These are phyloP conservation scores for Calameuta filiformis DNA, from an alignment of 2,888 invertebrate genomes.

Conservation along the genomic window DNA sequence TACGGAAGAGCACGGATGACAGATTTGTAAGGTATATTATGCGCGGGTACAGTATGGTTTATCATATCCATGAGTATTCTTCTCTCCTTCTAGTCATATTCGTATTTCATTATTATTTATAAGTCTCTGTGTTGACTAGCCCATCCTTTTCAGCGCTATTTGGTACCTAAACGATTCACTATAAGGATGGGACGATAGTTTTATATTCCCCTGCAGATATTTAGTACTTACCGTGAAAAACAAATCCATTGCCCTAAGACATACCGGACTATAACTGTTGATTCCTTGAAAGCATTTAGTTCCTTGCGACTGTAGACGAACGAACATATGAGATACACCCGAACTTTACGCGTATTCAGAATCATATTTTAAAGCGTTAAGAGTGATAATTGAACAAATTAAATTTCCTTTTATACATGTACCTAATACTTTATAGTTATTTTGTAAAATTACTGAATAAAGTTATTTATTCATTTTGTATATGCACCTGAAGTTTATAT, in stretches of 20 bases:
- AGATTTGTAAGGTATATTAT: constrained; percentile 9
- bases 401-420: constrained; percentile 24
- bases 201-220: not conserved
- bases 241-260: not conserved
- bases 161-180: constrained; percentile 18
- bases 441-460: constrained; percentile 44
- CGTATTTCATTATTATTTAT: constrained; percentile 49
- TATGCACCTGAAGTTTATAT: not conserved
- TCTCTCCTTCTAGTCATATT: constrained; percentile 53
- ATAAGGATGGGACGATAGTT: constrained; percentile 3
- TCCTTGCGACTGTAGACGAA: not conserved
- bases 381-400: constrained; percentile 1
- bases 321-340: not conserved
- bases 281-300: constrained; percentile 1
- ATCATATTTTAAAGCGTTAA: not conserved
- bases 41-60: constrained; percentile 18
- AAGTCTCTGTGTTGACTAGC: constrained; percentile 28
- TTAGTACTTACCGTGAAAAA: not conserved
- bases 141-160: constrained; percentile 26
- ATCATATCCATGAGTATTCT: constrained; percentile 38
- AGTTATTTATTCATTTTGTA: constrained; percentile 46
- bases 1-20: not conserved
- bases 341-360: not conserved
- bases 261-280: not conserved
- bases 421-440: constrained; percentile 30